A percentile compares a stretch with the other conserved stretches of the same genome.
These are phyloP conservation scores for Aurelia coerulea DNA, from an alignment of 30 jellyfish, hydroid and myxozoan species.

Conservation along the genomic window DNA sequence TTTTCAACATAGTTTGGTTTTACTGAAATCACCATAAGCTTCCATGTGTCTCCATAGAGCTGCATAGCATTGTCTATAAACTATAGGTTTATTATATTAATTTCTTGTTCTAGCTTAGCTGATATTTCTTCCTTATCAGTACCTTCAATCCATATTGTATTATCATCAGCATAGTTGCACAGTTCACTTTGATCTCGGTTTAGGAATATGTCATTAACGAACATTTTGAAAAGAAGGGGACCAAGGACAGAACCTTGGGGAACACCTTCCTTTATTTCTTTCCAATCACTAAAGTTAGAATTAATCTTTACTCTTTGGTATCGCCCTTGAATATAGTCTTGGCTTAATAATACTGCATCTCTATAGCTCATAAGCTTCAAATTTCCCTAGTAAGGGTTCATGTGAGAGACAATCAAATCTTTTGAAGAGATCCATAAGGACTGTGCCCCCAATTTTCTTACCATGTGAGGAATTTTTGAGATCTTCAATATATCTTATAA, in stretches of 20 bases:
- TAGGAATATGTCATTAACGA: not conserved
- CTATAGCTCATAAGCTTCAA: not conserved
- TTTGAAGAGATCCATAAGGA: not conserved
- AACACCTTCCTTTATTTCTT: not conserved
- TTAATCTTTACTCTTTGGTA: not conserved
- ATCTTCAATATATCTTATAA: not conserved
- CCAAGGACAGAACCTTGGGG: not conserved
- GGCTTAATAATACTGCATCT: not conserved
- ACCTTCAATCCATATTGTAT: no score
- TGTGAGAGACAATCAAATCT: constrained; percentile 1
- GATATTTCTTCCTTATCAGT: not conserved
- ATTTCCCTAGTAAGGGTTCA: not conserved
- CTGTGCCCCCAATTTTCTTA: not conserved
- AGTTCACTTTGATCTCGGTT: not conserved
- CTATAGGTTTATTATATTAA: not conserved
- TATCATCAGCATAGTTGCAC: not conserved
- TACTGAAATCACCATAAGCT: constrained; percentile 6
- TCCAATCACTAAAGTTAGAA: not conserved
- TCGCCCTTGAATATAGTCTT: not conserved
- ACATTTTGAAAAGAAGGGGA: not conserved
- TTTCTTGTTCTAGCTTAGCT: not conserved
- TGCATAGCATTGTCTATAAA: not conserved
- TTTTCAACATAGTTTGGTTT: no score
- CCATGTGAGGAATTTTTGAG: not conserved
- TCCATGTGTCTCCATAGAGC: not conserved